These are phyloP conservation scores for Ranitomeya imitator DNA, from an alignment of 2,113 vertebrate genomes.

Conservation along the genomic window DNA sequence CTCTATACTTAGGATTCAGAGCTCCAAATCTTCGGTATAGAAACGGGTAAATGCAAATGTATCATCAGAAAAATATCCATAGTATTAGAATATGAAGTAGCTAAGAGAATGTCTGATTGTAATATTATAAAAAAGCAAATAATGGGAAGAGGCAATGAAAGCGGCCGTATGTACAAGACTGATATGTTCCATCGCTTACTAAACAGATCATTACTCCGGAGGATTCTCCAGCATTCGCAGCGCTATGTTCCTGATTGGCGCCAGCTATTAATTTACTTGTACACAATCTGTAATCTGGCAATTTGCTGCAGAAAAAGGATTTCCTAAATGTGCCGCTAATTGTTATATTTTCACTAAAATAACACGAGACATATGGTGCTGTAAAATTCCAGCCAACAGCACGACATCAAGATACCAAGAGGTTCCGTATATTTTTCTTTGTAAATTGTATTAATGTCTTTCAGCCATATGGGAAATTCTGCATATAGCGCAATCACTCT, in stretches of 20 bases:
- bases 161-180: neutral
- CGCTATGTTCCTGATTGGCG: neutral
- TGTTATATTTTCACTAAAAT: slow-evolving; percentile 33
- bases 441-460: slow-evolving; percentile 23
- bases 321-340: slow-evolving; percentile 25
- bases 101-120: neutral
- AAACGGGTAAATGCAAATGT: too few relatives aligned
- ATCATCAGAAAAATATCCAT: too few relatives aligned
- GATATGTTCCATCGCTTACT: neutral
- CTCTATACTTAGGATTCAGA: too few relatives aligned
- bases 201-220: neutral
- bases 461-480: slow-evolving; percentile 13
- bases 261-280: slow-evolving; percentile 4
- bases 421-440: slow-evolving; percentile 15
- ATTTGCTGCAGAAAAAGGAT: slow-evolving; percentile 18
- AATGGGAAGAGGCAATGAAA: neutral
- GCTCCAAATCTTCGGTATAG: too few relatives aligned
- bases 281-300: slow-evolving; percentile 34
- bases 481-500: neutral
- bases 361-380: slow-evolving; percentile 38
- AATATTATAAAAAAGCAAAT: neutral
- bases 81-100: too few relatives aligned
- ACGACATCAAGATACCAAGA: neutral
- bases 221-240: neutral
- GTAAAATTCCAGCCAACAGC: slow-evolving; percentile 21